Percentiles rank a stretch among this genome's conserved stretches.
These are phyloP conservation scores for Drosophila anomelani DNA, from an alignment of 2,888 invertebrate species.

Conservation along the genomic window DNA sequence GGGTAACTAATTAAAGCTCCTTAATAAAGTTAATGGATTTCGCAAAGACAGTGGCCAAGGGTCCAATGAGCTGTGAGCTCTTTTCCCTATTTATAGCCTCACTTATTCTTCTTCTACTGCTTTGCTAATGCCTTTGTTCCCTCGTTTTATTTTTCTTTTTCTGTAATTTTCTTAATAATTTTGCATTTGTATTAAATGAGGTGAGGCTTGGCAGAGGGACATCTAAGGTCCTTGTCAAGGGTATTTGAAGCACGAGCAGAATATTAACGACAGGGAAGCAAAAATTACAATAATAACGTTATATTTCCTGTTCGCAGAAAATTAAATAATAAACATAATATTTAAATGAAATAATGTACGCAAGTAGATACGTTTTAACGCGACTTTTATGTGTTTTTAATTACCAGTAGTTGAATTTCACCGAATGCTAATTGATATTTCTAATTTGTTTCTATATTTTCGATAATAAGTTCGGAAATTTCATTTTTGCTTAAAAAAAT, in stretches of 20 bases:
- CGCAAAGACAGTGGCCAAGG: slow-evolving; percentile 12
- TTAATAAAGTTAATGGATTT: slow-evolving; percentile 75
- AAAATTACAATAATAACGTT: background rate
- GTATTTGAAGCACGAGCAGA: slow-evolving; percentile 5
- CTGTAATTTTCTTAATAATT: slow-evolving; percentile 22
- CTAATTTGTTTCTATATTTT: background rate
- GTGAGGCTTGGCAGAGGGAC: slow-evolving; percentile 4
- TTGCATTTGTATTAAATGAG: slow-evolving; percentile 27
- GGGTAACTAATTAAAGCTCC: slow-evolving; percentile 69
- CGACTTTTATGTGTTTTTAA: background rate
- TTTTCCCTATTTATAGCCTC: slow-evolving; percentile 49
- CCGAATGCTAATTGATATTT: background rate
- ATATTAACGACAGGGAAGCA: background rate
- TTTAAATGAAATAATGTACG: background rate
- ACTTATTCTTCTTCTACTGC: slow-evolving; percentile 38
- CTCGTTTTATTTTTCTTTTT: slow-evolving; percentile 15
- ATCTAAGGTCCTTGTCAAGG: slow-evolving; percentile 11
- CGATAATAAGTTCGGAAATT: background rate
- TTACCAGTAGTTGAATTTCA: background rate
- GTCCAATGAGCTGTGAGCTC: slow-evolving; percentile 56
- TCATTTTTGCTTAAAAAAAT: background rate
- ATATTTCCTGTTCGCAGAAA: background rate
- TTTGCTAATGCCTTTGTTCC: slow-evolving; percentile 29
- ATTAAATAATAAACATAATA: background rate
- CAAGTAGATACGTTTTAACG: background rate